Evolutionary conservation across 2,888 invertebrate genomes (phyloP).

Genomic region (Spilosoma lubricipeda): DNA sequence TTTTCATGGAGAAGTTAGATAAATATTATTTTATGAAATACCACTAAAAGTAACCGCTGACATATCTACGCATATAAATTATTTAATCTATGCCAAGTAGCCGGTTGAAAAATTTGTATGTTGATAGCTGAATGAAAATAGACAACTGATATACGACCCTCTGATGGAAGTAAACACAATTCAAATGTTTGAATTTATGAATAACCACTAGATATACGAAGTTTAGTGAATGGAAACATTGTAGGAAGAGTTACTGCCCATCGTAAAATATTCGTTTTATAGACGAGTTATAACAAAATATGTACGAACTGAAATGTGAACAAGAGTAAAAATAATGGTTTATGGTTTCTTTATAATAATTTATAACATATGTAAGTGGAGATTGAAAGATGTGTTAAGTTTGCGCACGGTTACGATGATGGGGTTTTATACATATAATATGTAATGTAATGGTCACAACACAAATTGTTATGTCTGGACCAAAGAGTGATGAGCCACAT

Average conservation of each 20-base stretch:
- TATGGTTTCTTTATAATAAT: conserved; percentile 58
- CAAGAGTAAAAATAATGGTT: conserved; percentile 55
- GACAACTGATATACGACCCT: conserved; percentile 65
- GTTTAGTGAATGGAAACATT: conserved; percentile 77
- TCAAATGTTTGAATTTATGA: conserved; percentile 72
- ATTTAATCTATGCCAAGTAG: conserved; percentile 51
- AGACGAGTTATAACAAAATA: conserved; percentile 56
- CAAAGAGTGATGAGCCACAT: not conserved
- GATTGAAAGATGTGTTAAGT: conserved; percentile 25
- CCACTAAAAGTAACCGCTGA: not conserved
- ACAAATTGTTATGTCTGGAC: conserved; percentile 5
- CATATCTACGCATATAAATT: conserved; percentile 23
- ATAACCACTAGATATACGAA: conserved; percentile 64
- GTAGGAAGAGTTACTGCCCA: conserved; percentile 63
- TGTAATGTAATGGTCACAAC: conserved; percentile 4
- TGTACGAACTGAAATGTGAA: conserved; percentile 43
- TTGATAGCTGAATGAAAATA: conserved; percentile 71
- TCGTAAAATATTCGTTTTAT: conserved; percentile 65
- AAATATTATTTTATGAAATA: not conserved
- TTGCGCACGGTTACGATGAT: conserved; percentile 7
- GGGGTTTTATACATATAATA: conserved; percentile 11
- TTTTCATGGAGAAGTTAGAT: too few species aligned
- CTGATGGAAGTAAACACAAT: conserved; percentile 69
- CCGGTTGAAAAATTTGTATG: conserved; percentile 65
- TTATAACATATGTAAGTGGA: conserved; percentile 41